Evolutionary conservation across 2,797 vertebrate genomes (phyloP).

Genomic region (Dermochelys coriacea): DNA sequence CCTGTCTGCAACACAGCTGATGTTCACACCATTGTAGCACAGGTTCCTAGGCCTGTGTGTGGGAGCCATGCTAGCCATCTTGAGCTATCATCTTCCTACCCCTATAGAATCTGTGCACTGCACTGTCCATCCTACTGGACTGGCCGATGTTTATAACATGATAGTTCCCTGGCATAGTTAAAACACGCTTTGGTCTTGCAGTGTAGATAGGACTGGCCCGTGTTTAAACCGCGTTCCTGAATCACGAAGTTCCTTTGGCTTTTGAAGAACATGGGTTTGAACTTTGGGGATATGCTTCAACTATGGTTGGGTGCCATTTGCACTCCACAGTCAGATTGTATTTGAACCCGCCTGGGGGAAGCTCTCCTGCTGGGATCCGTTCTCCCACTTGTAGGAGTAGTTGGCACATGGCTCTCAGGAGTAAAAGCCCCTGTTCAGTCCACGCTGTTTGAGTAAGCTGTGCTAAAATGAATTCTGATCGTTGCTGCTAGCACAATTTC

Average conservation of each 20-base stretch:
- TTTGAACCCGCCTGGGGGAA: background rate
- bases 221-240: accelerated
- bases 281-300: accelerated
- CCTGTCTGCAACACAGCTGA: background rate
- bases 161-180: accelerated
- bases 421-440: background rate
- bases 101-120: background rate
- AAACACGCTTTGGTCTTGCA: background rate
- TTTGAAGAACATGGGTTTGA: accelerated
- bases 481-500: background rate
- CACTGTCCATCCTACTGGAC: background rate
- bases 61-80: background rate
- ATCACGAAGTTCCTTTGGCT: accelerated
- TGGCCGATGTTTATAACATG: too few relatives aligned
- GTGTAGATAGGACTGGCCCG: accelerated
- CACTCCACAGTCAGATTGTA: background rate
- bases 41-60: too few relatives aligned
- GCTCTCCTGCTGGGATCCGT: background rate
- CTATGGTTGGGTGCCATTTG: background rate
- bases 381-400: background rate
- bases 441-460: too few relatives aligned
- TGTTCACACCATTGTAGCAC: background rate
- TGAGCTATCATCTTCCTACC: background rate
- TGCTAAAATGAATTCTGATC: background rate
- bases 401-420: background rate